These are phyloP conservation scores for Leptinotarsa rubiginosa DNA, from an alignment of 2,888 invertebrate species.

Conservation along the genomic window DNA sequence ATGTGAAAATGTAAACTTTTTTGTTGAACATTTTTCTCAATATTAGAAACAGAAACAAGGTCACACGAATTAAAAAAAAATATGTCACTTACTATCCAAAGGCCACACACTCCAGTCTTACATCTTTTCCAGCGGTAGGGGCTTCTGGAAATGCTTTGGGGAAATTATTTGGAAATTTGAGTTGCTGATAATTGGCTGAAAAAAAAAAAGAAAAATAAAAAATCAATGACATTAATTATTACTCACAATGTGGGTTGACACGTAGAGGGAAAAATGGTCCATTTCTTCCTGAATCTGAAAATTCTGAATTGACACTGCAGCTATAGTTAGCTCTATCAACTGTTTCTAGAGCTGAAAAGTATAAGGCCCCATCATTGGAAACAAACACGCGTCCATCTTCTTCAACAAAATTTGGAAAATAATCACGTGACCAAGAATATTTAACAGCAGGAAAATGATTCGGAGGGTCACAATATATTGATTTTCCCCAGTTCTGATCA, in stretches of 20 bases:
- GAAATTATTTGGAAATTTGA: slow-evolving; percentile 94
- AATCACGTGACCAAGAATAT: slow-evolving; percentile 92
- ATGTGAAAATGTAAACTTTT: too few relatives aligned
- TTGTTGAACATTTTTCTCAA: too few relatives aligned
- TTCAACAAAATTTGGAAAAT: slow-evolving; percentile 92
- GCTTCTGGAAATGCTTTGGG: slow-evolving; percentile 96
- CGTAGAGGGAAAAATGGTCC: slow-evolving; percentile 88
- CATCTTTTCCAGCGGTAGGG: slow-evolving; percentile 89
- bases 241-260: slow-evolving; percentile 84
- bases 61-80: too few relatives aligned
- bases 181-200: slow-evolving; percentile 50
- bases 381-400: slow-evolving; percentile 94
- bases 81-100: slow-evolving; percentile 84
- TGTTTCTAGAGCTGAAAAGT: slow-evolving; percentile 92
- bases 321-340: slow-evolving; percentile 92
- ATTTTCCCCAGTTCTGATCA: slow-evolving; percentile 94
- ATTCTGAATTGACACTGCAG: slow-evolving; percentile 89
- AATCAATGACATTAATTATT: slow-evolving; percentile 28
- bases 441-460: slow-evolving; percentile 90
- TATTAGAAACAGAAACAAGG: too few relatives aligned
- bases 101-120: slow-evolving; percentile 93
- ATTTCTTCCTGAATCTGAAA: slow-evolving; percentile 88
- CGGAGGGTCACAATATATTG: slow-evolving; percentile 92
- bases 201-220: slow-evolving; percentile 32
- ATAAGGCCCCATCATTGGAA: slow-evolving; percentile 92